Conservation (phyloP, 2,888 invertebrate species). For the Siphonodentalium dalli region DNA sequence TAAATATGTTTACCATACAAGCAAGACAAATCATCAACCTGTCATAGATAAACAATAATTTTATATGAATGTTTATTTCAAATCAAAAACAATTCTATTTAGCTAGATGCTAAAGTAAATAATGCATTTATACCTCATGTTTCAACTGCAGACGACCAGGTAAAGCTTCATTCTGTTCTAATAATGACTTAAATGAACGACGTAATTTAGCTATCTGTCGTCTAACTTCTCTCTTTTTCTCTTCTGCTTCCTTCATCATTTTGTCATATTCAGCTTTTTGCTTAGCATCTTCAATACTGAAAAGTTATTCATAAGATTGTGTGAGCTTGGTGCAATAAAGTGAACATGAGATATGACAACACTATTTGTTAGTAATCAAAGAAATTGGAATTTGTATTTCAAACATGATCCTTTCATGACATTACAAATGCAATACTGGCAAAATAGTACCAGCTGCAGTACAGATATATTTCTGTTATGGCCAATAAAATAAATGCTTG, state of each 20-base stretch:
- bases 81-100: background rate
- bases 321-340: background rate
- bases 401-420: background rate
- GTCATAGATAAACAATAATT: too few species aligned
- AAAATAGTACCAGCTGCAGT: too few species aligned
- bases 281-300: slow-evolving; percentile 65
- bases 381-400: background rate
- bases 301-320: background rate
- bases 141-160: slow-evolving; percentile 53
- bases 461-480: too few species aligned
- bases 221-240: slow-evolving; percentile 60
- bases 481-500: too few species aligned
- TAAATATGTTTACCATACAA: too few species aligned
- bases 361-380: background rate
- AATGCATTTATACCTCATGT: slow-evolving; percentile 48
- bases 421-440: background rate
- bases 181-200: slow-evolving; percentile 57
- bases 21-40: too few species aligned
- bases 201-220: slow-evolving; percentile 56
- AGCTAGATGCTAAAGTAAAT: background rate
- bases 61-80: too few species aligned
- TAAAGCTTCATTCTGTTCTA: slow-evolving; percentile 57
- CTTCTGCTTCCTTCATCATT: slow-evolving; percentile 62
- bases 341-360: background rate
- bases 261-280: slow-evolving; percentile 65